Conservation (phyloP, 1,140 invertebrate species). For the Drosophila kohkoa region DNA sequence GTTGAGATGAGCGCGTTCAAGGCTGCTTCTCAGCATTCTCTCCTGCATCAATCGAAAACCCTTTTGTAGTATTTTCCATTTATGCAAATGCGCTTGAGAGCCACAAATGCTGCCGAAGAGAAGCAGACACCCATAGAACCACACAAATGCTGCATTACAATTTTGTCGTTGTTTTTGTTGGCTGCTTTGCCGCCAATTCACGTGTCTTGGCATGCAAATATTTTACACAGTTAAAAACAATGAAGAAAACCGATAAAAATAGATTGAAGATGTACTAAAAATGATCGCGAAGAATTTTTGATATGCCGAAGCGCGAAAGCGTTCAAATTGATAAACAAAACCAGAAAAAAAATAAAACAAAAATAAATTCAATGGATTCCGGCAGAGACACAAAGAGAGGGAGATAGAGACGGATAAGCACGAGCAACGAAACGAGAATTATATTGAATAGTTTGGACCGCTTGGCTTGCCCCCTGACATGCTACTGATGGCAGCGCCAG, state of each 20-base stretch:
- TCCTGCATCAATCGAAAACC: slow-evolving; percentile 73
- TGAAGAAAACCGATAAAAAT: not conserved
- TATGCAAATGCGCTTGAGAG: slow-evolving; percentile 41
- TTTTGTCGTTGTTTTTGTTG: slow-evolving; percentile 7
- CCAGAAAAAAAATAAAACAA: not conserved
- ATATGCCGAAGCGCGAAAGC: slow-evolving; percentile 1
- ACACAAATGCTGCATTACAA: not conserved
- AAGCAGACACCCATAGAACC: slow-evolving; percentile 23
- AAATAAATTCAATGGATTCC: not conserved
- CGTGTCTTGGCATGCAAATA: slow-evolving; percentile 42
- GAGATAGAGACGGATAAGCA: not conserved
- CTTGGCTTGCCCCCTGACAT: slow-evolving; percentile 75
- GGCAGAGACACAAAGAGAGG: not conserved
- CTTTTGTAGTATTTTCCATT: slow-evolving; percentile 67
- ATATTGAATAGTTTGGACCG: slow-evolving; percentile 50
- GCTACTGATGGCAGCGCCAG: slow-evolving; percentile 70
- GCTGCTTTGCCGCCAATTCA: slow-evolving; percentile 25
- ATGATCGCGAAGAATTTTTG: not conserved
- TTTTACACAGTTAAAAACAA: not conserved
- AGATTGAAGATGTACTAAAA: not conserved
- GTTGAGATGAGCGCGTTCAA: slow-evolving; percentile 76
- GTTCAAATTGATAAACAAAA: slow-evolving; percentile 5
- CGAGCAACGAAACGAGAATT: slow-evolving; percentile 11
- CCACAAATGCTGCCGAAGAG: slow-evolving; percentile 31
- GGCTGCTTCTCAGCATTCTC: slow-evolving; percentile 70